Evolutionary conservation across 2,888 invertebrate species (phyloP).

Genomic region (Torymus tubicola): DNA sequence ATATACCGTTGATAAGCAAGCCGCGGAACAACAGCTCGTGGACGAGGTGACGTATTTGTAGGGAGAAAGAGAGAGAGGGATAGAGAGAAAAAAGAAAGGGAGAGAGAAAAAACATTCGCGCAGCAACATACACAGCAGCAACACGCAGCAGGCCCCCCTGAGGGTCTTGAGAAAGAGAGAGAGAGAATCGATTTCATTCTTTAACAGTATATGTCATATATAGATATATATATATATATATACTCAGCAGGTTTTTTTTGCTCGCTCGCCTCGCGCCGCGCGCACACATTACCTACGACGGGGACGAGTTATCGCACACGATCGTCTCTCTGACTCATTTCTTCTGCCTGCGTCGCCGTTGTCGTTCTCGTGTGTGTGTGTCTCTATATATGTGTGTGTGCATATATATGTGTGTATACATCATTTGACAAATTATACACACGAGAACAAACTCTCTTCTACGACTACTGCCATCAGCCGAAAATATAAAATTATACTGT

Average conservation of each 20-base stretch:
- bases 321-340: conserved; percentile 37
- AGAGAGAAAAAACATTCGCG: background rate
- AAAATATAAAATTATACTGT: too few relatives aligned
- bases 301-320: too few relatives aligned
- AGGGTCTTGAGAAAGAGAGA: background rate
- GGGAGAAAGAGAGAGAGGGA: background rate
- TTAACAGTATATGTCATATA: background rate
- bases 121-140: background rate
- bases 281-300: too few relatives aligned
- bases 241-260: conserved; percentile 37
- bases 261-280: conserved; percentile 6
- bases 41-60: conserved; percentile 76
- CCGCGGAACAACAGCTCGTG: conserved; percentile 80
- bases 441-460: too few relatives aligned
- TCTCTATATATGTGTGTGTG: too few relatives aligned
- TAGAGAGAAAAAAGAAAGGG: background rate
- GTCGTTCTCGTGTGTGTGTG: too few relatives aligned
- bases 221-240: too few relatives aligned
- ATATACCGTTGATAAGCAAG: conserved; percentile 84
- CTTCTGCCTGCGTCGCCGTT: conserved; percentile 7
- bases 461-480: too few relatives aligned
- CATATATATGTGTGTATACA: too few relatives aligned
- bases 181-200: conserved; percentile 42
- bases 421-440: background rate
- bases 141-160: too few relatives aligned